Base-by-base conservation (phyloP, 1,140 invertebrate genomes). In the Zaprionus ghesquierei region DNA sequence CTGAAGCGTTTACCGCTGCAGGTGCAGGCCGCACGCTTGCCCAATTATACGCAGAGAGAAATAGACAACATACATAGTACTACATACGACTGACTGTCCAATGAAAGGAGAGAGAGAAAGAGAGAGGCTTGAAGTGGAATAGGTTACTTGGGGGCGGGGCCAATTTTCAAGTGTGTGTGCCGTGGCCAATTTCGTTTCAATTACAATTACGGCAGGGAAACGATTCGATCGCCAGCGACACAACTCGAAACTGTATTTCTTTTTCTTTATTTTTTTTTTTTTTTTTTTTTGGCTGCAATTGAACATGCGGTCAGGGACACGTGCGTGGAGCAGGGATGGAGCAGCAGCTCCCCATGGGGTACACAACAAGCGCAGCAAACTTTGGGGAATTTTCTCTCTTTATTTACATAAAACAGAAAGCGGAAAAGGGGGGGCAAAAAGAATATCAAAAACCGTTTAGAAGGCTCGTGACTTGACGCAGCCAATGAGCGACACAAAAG, bases 281-380 rank as follows among this genome's bases (percentile, higher is more conserved):
- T 15, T 38, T 15, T 38, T 38, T 15, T 15, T 50, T 49, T 63
- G 46, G 54, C 55, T 75, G 31, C 12, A 55, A 75, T 79, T 73
- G 60, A 55, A 78, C 69, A 69, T 46, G 75, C 54, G 75, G 79
- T 81, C 75, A 82, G 64, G 68, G 75, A 75, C 81, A 85, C 68
- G 82, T 86, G 77, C 72, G 69, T 27, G 15, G 31, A n/a, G 15
- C 38, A 35, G n/a, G 49, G 41, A 20, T 31, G 29, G 18, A 41
- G 18, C n/a, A n/a, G n/a, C n/a, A n/a, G 18, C 20, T 12, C 5
- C 50, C 50, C 38, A 49, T 2, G 10, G 33, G 20, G 22, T 9
- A 22, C 27, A 63, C 38, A 58, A 66, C 54, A 68, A 50, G 18
- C 27, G 33, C 15, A 51, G 12, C 6, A 12, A 50, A 51, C 33